Conservation (phyloP, 1,140 invertebrate species). For the Chlorops oryzae region DNA sequence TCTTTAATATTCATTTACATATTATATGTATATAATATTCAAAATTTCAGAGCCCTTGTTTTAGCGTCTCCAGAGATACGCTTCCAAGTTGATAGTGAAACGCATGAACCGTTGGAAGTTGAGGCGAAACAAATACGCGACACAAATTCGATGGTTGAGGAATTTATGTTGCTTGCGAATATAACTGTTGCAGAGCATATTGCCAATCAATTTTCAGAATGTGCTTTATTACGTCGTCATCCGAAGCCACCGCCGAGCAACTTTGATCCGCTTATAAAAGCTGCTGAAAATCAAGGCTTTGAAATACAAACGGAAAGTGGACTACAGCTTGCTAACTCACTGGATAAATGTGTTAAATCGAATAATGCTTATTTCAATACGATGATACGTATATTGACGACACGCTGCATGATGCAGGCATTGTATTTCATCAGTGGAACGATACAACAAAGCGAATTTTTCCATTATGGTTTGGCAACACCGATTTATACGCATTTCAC, state of each 20-base stretch:
- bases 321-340: slow-evolving; percentile 72
- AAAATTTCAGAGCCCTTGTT: slow-evolving; percentile 78
- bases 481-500: slow-evolving; percentile 96
- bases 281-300: slow-evolving; percentile 65
- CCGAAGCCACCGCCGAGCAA: slow-evolving; percentile 78
- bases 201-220: slow-evolving; percentile 79
- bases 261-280: slow-evolving; percentile 84
- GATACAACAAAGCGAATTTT: slow-evolving; percentile 68
- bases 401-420: slow-evolving; percentile 98
- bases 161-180: slow-evolving; percentile 97
- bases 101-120: slow-evolving; percentile 90
- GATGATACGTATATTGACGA: slow-evolving; percentile 91
- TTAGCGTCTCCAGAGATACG: slow-evolving; percentile 90
- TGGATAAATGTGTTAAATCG: slow-evolving; percentile 69
- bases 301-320: slow-evolving; percentile 63
- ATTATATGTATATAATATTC: too few species aligned
- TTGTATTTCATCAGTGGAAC: slow-evolving; percentile 96
- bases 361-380: slow-evolving; percentile 85
- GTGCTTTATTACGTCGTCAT: slow-evolving; percentile 84
- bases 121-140: slow-evolving; percentile 83
- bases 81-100: slow-evolving; percentile 90
- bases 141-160: slow-evolving; percentile 96
- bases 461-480: slow-evolving; percentile 86
- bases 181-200: slow-evolving; percentile 85
- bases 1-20: too few species aligned